A percentile compares a stretch with the other conserved stretches of the same genome.
phyloP scores from a whole-genome alignment of 1,140 invertebrate genomes.

The Stenopsyche tienmushanensis region DNA sequence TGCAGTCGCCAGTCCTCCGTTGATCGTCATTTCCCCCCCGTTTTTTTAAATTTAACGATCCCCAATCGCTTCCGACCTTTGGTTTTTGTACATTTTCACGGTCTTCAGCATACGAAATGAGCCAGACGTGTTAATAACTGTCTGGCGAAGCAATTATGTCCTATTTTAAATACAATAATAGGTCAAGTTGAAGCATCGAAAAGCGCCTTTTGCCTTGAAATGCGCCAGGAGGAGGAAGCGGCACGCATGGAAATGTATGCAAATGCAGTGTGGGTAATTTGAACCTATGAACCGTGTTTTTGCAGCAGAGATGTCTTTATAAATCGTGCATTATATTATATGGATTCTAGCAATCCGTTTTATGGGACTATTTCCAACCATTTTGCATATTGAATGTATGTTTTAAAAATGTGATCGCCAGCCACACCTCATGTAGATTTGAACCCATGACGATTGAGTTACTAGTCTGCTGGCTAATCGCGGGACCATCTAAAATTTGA shows the following conservation, averaged over 20 bases:
- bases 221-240: neutral
- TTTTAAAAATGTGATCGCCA: too few species aligned
- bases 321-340: neutral
- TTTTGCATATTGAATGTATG: too few species aligned
- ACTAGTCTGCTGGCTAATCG: neutral
- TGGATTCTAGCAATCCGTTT: too few species aligned
- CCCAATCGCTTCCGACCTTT: too few species aligned
- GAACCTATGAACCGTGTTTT: neutral
- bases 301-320: neutral
- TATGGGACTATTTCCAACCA: too few species aligned
- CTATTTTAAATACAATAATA: slow-evolving; percentile 26
- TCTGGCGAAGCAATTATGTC: slow-evolving; percentile 1
- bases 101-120: too few species aligned
- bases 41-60: too few species aligned
- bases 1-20: too few species aligned
- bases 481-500: neutral
- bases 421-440: too few species aligned
- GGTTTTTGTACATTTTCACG: too few species aligned
- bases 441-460: too few species aligned
- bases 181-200: slow-evolving; percentile 11
- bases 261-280: neutral
- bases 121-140: slow-evolving; percentile 4
- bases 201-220: neutral
- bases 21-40: too few species aligned
- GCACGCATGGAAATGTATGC: neutral